Conservation (phyloP, 2,113 vertebrate species). For the Erythrolamprus reginae region DNA sequence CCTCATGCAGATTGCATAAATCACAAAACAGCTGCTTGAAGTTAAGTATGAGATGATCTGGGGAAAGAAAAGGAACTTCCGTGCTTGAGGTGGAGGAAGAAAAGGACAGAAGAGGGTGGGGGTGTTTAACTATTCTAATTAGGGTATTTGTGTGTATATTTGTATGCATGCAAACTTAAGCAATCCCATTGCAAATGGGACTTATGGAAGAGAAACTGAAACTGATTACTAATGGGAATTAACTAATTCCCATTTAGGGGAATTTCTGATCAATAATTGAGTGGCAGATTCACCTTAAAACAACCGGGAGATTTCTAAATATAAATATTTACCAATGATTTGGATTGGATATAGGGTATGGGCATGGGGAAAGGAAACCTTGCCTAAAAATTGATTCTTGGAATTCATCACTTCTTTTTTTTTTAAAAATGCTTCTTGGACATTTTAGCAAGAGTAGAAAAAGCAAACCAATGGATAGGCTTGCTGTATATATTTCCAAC, state of each 20-base stretch:
- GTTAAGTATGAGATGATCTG: not conserved
- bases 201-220: not conserved
- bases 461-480: not conserved
- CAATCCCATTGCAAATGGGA: not conserved
- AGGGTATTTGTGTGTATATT: not conserved
- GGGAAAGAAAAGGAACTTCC: not conserved
- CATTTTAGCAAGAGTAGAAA: not conserved
- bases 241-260: no score
- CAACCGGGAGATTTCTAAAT: not conserved
- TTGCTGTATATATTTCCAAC: not conserved
- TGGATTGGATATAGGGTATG: not conserved
- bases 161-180: not conserved
- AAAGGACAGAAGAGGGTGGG: not conserved
- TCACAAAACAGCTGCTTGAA: not conserved
- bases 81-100: not conserved
- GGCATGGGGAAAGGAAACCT: not conserved
- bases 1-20: not conserved
- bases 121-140: not conserved
- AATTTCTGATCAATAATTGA: not conserved
- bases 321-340: not conserved
- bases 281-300: not conserved
- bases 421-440: not conserved
- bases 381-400: not conserved
- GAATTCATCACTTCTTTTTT: not conserved
- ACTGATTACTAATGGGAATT: no score